A percentile compares a stretch with the other conserved stretches of the same genome.
Evolutionary conservation across 1,140 invertebrate genomes (phyloP).

Genomic region (Zaprionus vittiger): DNA sequence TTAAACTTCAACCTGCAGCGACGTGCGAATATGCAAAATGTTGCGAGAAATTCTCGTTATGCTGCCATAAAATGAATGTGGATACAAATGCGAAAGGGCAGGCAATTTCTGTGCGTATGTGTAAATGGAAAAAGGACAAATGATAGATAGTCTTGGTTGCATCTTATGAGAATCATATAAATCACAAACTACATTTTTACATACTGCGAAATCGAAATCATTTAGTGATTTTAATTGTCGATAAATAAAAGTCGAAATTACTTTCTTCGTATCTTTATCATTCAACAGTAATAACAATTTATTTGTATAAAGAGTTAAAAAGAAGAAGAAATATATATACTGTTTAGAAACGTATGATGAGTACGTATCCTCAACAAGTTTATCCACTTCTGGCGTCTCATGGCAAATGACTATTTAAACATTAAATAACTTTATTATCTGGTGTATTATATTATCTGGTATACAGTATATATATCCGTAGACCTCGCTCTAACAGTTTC

Average conservation of each 20-base stretch:
- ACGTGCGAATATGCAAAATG: conserved; percentile 18
- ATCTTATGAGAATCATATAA: background rate
- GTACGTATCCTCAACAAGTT: no score
- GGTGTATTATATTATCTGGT: no score
- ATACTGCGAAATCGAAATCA: background rate
- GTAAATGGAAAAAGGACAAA: background rate
- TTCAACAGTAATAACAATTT: no score
- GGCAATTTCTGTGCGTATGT: conserved; percentile 3
- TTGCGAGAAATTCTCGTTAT: conserved; percentile 4
- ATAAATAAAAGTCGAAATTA: background rate
- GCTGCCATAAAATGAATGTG: conserved; percentile 14
- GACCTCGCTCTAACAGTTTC: background rate
- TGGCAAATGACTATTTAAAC: background rate
- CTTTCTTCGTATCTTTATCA: no score
- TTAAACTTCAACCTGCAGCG: conserved; percentile 23
- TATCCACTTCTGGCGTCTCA: background rate
- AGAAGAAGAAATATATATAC: no score
- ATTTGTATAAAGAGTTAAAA: no score
- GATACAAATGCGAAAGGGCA: conserved; percentile 1
- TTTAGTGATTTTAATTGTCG: background rate
- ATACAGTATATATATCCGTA: no score
- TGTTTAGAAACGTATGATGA: no score
- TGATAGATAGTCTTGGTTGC: background rate
- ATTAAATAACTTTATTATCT: background rate
- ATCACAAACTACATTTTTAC: background rate